phyloP scores from a whole-genome alignment of 2,113 vertebrate genomes.

The Oryzias celebensis region DNA sequence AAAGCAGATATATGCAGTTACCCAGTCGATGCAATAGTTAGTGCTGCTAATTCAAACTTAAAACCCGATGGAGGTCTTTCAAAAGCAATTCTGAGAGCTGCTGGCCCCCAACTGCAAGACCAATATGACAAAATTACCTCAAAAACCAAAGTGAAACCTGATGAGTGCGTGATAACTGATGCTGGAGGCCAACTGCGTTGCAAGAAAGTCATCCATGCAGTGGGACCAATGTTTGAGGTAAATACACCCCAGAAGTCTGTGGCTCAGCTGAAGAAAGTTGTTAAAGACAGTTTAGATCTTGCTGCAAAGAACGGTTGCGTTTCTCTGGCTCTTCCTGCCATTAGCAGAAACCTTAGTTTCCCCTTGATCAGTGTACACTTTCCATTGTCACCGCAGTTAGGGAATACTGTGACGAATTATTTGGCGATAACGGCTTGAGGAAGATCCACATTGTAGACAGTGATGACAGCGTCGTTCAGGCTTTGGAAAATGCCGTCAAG shows the following conservation, averaged over 20 bases:
- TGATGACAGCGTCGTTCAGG: slow-evolving; percentile 45
- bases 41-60: slow-evolving; percentile 69
- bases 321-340: slow-evolving; percentile 85
- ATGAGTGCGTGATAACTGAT: slow-evolving; percentile 57
- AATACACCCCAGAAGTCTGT: background rate
- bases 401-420: slow-evolving; percentile 65
- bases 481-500: slow-evolving; percentile 66
- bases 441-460: slow-evolving; percentile 81
- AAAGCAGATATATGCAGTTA: slow-evolving; percentile 77
- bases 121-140: slow-evolving; percentile 64
- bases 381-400: slow-evolving; percentile 77
- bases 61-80: slow-evolving; percentile 70
- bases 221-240: slow-evolving; percentile 74
- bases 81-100: slow-evolving; percentile 67
- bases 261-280: slow-evolving; percentile 57
- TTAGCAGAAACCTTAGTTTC: slow-evolving; percentile 78
- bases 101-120: slow-evolving; percentile 78
- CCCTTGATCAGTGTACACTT: slow-evolving; percentile 60
- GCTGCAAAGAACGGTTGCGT: slow-evolving; percentile 56
- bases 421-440: slow-evolving; percentile 59
- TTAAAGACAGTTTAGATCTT: slow-evolving; percentile 71
- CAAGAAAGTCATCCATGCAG: slow-evolving; percentile 79
- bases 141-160: slow-evolving; percentile 40
- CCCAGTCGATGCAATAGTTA: slow-evolving; percentile 78
- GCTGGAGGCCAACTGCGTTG: slow-evolving; percentile 79